These are phyloP conservation scores for Heteromormyrus szaboi DNA, from an alignment of 2,797 vertebrate genomes.

Conservation along the genomic window DNA sequence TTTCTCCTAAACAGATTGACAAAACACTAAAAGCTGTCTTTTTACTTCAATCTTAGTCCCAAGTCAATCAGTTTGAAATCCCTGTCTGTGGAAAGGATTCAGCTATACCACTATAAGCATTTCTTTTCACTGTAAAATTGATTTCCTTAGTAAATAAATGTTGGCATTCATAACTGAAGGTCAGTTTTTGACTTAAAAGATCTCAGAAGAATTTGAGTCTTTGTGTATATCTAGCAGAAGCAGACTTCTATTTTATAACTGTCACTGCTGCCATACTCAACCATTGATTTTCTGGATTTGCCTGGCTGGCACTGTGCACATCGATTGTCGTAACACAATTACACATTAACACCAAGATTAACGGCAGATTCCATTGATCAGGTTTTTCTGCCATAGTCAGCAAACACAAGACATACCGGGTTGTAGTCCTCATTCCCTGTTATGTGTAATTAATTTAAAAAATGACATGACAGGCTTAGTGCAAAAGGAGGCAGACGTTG, in stretches of 20 bases:
- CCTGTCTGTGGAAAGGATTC: neutral
- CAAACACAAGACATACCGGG: neutral
- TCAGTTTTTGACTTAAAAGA: neutral
- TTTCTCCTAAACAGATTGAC: neutral
- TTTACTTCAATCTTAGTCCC: neutral
- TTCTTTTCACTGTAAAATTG: neutral
- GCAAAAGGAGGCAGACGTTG: neutral
- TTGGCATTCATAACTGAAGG: neutral
- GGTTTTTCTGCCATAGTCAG: neutral
- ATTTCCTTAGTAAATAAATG: neutral
- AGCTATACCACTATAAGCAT: neutral
- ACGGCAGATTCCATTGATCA: neutral
- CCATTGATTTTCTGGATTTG: neutral
- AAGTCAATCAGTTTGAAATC: neutral
- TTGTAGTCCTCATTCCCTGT: neutral
- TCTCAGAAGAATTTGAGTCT: neutral
- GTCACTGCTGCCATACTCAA: neutral
- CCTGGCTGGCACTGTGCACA: slow-evolving; percentile 1
- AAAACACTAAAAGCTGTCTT: neutral
- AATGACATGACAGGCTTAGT: neutral
- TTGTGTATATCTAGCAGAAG: neutral
- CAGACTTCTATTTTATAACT: neutral
- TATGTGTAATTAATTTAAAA: neutral
- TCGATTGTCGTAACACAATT: neutral
- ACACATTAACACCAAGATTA: slow-evolving; percentile 4